Conservation (phyloP, 2,113 vertebrate genomes). For the Cyprinodon variegatus region DNA sequence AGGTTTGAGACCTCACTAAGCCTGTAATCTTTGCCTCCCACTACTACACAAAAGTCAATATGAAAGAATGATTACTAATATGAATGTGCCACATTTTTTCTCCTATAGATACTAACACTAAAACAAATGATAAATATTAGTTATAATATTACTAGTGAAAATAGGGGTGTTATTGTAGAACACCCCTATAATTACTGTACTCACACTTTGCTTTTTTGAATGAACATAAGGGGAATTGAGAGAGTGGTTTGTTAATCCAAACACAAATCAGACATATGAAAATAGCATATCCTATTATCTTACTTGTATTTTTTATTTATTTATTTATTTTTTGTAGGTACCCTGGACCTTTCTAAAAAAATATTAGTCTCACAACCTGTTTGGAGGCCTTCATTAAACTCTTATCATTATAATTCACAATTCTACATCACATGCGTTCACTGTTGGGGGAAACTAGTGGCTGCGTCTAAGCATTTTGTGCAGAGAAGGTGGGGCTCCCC, state of each 20-base stretch:
- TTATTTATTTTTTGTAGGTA: conserved; percentile 45
- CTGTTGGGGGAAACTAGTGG: conserved; percentile 22
- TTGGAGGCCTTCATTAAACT: conserved; percentile 58
- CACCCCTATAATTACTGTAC: background rate
- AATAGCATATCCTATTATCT: conserved; percentile 30
- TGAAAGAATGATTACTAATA: conserved; percentile 64
- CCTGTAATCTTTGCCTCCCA: conserved; percentile 74
- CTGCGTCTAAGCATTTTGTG: conserved; percentile 27
- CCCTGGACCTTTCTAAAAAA: conserved; percentile 38
- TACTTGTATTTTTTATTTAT: conserved; percentile 46
- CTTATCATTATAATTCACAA: conserved; percentile 44
- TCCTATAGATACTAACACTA: conserved; percentile 29
- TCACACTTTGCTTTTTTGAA: background rate
- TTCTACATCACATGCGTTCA: conserved; percentile 61
- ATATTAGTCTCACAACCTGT: conserved; percentile 40
- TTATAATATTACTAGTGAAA: background rate
- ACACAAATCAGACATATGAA: conserved; percentile 11
- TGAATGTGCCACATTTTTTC: conserved; percentile 57
- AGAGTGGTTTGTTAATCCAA: background rate
- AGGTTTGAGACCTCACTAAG: conserved; percentile 70
- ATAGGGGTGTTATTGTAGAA: background rate
- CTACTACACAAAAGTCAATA: conserved; percentile 68
- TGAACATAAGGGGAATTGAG: background rate
- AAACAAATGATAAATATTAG: conserved; percentile 2
- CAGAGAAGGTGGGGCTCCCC: conserved; percentile 22